Percentiles rank a stretch among this genome's conserved stretches.
Evolutionary conservation across 2,113 vertebrate genomes (phyloP).

Genomic region (Lucifuga dentata): DNA sequence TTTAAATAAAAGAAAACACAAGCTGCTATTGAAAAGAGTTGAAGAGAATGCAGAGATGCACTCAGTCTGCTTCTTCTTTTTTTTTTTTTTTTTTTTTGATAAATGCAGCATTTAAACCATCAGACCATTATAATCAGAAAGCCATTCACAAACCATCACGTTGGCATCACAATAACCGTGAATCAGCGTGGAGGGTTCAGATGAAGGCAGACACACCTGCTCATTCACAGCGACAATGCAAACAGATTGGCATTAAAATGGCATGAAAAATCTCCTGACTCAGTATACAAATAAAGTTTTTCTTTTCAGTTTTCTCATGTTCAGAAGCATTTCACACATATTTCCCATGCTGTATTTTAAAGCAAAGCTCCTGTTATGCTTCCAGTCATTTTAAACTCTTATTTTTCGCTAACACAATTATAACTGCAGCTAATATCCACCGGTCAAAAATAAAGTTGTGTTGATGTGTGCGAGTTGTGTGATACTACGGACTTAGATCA

Average conservation of each 20-base stretch:
- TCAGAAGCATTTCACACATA: too few relatives aligned
- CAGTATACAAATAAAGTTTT: neutral
- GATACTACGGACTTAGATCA: too few relatives aligned
- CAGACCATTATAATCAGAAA: slow-evolving; percentile 38
- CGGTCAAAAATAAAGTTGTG: too few relatives aligned
- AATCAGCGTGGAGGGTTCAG: neutral
- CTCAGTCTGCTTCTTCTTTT: slow-evolving; percentile 32
- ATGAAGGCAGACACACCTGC: slow-evolving; percentile 23
- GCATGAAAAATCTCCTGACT: neutral
- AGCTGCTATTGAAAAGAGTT: slow-evolving; percentile 11
- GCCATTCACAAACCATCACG: slow-evolving; percentile 36
- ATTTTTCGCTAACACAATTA: too few relatives aligned
- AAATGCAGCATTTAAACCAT: slow-evolving; percentile 36
- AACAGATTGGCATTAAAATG: neutral
- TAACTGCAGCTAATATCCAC: too few relatives aligned
- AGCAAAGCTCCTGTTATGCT: too few relatives aligned
- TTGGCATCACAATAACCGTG: slow-evolving; percentile 20
- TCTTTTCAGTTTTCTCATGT: too few relatives aligned
- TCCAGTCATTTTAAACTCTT: too few relatives aligned
- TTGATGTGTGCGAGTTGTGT: too few relatives aligned
- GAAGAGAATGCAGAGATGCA: neutral
- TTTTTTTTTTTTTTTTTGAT: too few relatives aligned
- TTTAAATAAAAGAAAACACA: slow-evolving; percentile 26
- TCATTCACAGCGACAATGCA: neutral
- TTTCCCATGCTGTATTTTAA: too few relatives aligned